These are phyloP conservation scores for Beris morrisii DNA, from an alignment of 2,888 invertebrate genomes.

Conservation along the genomic window DNA sequence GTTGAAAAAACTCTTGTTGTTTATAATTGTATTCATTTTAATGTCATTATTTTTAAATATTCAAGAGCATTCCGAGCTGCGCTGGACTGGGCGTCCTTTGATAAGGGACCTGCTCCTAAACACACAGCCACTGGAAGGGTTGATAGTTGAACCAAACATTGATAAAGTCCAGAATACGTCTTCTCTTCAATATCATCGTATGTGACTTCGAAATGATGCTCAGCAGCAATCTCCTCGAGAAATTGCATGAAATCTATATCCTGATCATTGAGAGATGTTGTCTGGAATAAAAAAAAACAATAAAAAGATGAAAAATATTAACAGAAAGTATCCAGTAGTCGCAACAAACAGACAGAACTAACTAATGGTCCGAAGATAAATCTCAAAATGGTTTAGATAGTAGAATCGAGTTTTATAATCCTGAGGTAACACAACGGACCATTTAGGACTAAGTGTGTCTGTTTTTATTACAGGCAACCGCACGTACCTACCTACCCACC, in stretches of 20 bases:
- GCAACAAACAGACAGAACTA: slow-evolving; percentile 23
- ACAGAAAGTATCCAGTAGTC: too few species aligned
- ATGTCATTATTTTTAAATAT: slow-evolving; percentile 93
- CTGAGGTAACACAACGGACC: too few species aligned
- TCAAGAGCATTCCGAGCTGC: slow-evolving; percentile 92
- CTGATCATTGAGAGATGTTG: slow-evolving; percentile 71
- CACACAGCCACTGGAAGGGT: slow-evolving; percentile 92
- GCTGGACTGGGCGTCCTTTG: slow-evolving; percentile 82
- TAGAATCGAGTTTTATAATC: too few species aligned
- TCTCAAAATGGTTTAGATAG: slow-evolving; percentile 2
- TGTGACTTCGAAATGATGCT: slow-evolving; percentile 91
- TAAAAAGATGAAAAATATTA: too few species aligned
- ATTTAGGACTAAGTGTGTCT: too few species aligned
- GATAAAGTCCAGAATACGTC: slow-evolving; percentile 75
- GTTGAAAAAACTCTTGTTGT: not conserved
- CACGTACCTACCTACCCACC: too few species aligned
- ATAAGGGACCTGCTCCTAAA: slow-evolving; percentile 79
- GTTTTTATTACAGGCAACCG: too few species aligned
- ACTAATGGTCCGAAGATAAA: not conserved
- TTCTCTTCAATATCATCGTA: slow-evolving; percentile 94
- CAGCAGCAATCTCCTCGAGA: slow-evolving; percentile 84
- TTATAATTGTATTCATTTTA: slow-evolving; percentile 68
- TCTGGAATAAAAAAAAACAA: slow-evolving; percentile 58
- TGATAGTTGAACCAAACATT: slow-evolving; percentile 90
- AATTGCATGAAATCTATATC: slow-evolving; percentile 85